A percentile compares a stretch with the other conserved stretches of the same genome.
phyloP scores from a whole-genome alignment of 2,888 invertebrate species.

The Parnassius orleans region DNA sequence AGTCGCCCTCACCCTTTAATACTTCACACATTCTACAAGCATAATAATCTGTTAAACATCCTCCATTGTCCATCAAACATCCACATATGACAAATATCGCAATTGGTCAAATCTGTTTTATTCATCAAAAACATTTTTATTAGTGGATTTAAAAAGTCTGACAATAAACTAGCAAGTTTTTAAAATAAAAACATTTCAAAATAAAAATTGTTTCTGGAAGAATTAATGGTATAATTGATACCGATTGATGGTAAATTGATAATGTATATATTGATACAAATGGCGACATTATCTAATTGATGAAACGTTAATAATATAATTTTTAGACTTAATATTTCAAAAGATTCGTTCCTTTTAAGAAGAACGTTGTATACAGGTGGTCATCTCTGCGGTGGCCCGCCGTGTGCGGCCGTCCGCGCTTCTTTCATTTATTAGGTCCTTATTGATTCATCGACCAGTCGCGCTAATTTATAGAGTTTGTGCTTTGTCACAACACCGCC shows the following conservation, averaged over 20 bases:
- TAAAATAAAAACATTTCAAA: too few relatives aligned
- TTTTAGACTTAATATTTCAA: slow-evolving; percentile 6
- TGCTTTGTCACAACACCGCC: slow-evolving; percentile 58
- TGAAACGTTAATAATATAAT: not conserved
- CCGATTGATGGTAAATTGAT: not conserved
- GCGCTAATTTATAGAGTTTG: slow-evolving; percentile 67
- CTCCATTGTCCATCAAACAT: too few relatives aligned
- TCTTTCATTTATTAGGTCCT: slow-evolving; percentile 62
- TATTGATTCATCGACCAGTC: slow-evolving; percentile 74
- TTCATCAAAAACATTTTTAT: too few relatives aligned
- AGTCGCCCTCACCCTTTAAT: too few relatives aligned
- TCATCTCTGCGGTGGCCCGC: slow-evolving; percentile 42
- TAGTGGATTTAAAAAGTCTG: too few relatives aligned
- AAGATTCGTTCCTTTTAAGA: slow-evolving; percentile 5
- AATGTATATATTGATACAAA: too few relatives aligned
- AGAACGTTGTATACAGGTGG: slow-evolving; percentile 6
- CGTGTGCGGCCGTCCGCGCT: slow-evolving; percentile 60
- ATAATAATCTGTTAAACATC: too few relatives aligned
- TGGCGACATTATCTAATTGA: too few relatives aligned
- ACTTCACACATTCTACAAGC: too few relatives aligned
- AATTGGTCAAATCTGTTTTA: too few relatives aligned
- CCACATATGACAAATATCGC: too few relatives aligned
- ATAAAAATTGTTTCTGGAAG: slow-evolving; percentile 14
- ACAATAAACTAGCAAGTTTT: too few relatives aligned
- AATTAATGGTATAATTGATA: not conserved